phyloP scores from a whole-genome alignment of 30 jellyfish, hydroid and myxozoan genomes.

The Chrysaora quinquecirrha region DNA sequence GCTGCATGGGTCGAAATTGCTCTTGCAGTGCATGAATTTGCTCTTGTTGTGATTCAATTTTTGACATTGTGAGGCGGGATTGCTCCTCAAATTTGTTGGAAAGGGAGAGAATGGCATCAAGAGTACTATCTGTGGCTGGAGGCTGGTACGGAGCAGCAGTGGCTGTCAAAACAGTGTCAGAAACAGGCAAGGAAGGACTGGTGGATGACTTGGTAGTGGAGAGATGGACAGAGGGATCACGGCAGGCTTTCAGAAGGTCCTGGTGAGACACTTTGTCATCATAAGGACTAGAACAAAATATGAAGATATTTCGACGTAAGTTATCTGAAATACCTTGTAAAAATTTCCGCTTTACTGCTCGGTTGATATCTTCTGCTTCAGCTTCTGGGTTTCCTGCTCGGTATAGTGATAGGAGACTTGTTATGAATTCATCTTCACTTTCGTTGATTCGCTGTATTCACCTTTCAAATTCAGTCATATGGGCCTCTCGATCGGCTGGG shows the following conservation, averaged over 20 bases:
- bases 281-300: conserved; percentile 8
- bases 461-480: conserved; percentile 26
- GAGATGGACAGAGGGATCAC: conserved; percentile 44
- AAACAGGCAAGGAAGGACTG: conserved; percentile 15
- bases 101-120: conserved; percentile 32
- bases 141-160: conserved; percentile 1
- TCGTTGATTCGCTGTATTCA: conserved; percentile 26
- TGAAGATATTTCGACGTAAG: conserved; percentile 33
- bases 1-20: conserved; percentile 5
- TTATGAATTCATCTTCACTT: conserved; percentile 41
- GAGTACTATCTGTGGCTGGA: conserved; percentile 31
- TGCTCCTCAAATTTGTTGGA: conserved; percentile 37
- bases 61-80: conserved; percentile 6
- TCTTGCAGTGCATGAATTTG: conserved; percentile 22
- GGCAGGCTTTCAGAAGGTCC: conserved; percentile 27
- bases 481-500: conserved; percentile 19
- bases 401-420: conserved; percentile 6
- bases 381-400: conserved; percentile 38
- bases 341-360: conserved; percentile 38
- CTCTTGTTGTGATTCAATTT: conserved; percentile 23
- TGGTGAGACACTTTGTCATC: conserved; percentile 32
- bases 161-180: conserved; percentile 24
- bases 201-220: conserved; percentile 5
- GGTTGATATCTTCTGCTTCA: conserved; percentile 5
- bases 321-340: conserved; percentile 15